Evolutionary conservation across 2,113 vertebrate genomes (phyloP), one percentile per base, ranked within the genome.

Genomic region (Maccullochella peelii): DNA sequence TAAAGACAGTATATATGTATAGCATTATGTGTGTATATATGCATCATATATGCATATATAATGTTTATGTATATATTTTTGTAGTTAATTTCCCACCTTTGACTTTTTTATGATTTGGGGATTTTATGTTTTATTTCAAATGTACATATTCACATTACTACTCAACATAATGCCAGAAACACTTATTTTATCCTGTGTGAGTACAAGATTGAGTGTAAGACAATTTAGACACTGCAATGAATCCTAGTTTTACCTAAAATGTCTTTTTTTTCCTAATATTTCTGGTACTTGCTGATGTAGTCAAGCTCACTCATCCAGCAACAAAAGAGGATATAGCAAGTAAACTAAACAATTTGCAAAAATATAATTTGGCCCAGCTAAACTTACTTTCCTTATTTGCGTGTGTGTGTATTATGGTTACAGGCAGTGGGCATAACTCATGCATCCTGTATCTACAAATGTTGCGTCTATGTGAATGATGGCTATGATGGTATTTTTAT

Each of bases 1-100:
- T 93, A 93, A 93, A 95, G 93, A 94, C 88, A 75, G 90, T 94
- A 94, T 96, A 95, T 95, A 95, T 97, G 95, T 96, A 96, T 96
- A 95, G 94, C 91, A 93, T 91, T 94, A 93, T 92, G 92, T 94
- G 91, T 94, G 94, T 94, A 91, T 95, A 90, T 94, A 93, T 94
- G 92, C 93, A 94, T 95, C 95, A 92, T 95, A 94, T 97, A 96
- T 97, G 93, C 90, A 96, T 93, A 93, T 93, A 92, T 95, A 96
- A 94, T 96, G 92, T 96, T 87, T 95, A 93, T 96, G 90, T 96
- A 93, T 96, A 96, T 96, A 95, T 96, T 94, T 94, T 94, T 92
- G 84, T 93, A 93, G 87, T 93, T 93, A 88, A 88, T 91, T 91
- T 92, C 85, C 85, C 86, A 82, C 86, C 77, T 63, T 86, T 87